Base-by-base conservation (phyloP, 2,113 vertebrate genomes). In the Ibidorhyncha struthersii region DNA sequence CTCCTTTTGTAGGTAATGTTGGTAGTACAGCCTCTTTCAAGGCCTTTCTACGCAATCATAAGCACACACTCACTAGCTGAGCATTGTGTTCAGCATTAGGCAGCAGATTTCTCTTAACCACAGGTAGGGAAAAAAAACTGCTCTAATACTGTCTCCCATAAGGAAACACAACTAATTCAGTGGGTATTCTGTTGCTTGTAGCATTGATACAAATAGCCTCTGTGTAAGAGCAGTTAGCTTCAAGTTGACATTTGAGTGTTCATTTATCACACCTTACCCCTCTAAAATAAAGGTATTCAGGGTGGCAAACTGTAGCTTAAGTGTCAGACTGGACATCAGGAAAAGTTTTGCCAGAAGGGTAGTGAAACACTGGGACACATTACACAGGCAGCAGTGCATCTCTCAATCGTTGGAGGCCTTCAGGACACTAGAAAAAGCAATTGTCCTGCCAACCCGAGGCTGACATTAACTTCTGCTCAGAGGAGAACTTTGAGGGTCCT, bases 381-480 rank as follows among this genome's bases (percentile, higher is more conserved):
- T 45, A 79, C 2, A 5, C 26, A 63, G 12, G 12, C 14, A 2
- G 19, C 2, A 0, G 3, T 47, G 2, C 29, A 18, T 10, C 5
- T 43, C 29, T 80, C 38, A 38, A 59, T 34, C 12, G 47, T 12
- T 40, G 13, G 22, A 69, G 38, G 16, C 30, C 27, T 66, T 59
- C 43, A 12, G 26, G 20, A 56, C 7, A 41, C 13, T 13, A 53
- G 13, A n/a, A 76, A 70, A 38, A 53, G 3, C n/a, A 66, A 6
- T 3, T 49, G 18, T 30, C 14, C 43, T 65, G 36, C 65, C 50
- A 40, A 43, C 8, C 26, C 8, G 4, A 74, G 10, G 8, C 29
- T 27, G 30, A 59, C 29, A 26, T 34, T 62, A 34, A 38, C 10
- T 6, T 69, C 38, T 40, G 4, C 40, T 81, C 36, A 27, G 20